These are phyloP conservation scores for Tribolium madens DNA, from an alignment of 1,140 invertebrate species.

Conservation along the genomic window DNA sequence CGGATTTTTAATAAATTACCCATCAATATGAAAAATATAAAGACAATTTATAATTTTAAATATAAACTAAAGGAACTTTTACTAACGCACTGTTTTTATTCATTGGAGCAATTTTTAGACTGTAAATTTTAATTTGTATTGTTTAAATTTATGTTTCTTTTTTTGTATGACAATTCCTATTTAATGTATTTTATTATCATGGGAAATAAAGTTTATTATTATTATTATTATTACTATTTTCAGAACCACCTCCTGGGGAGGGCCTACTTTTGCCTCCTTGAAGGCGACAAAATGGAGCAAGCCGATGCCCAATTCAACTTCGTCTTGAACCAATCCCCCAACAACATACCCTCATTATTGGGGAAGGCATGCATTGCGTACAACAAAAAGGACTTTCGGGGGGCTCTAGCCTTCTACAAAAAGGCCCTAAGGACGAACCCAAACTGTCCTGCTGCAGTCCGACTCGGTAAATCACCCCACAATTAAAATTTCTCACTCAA, in stretches of 20 bases:
- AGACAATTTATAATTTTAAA: too few species aligned
- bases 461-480: conserved; percentile 96
- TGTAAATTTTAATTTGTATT: too few species aligned
- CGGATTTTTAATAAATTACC: too few species aligned
- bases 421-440: conserved; percentile 97
- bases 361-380: conserved; percentile 99
- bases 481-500: too few species aligned
- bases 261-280: conserved; percentile 97
- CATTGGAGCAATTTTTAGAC: too few species aligned
- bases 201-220: too few species aligned
- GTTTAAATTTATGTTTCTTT: too few species aligned
- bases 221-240: conserved; percentile 52
- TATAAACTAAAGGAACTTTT: too few species aligned
- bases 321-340: conserved; percentile 94
- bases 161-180: too few species aligned
- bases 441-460: conserved; percentile 96
- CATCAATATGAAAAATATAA: too few species aligned
- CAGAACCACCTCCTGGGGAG: conserved; percentile 96
- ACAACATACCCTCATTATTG: conserved; percentile 95
- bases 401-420: conserved; percentile 97
- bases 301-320: conserved; percentile 99
- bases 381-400: conserved; percentile 93
- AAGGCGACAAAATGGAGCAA: conserved; percentile 99
- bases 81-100: too few species aligned
- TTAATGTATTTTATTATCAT: too few species aligned